Percentiles rank a stretch among this genome's conserved stretches.
phyloP scores from a whole-genome alignment of 2,113 vertebrate species.

The Megaceryle maxima region DNA sequence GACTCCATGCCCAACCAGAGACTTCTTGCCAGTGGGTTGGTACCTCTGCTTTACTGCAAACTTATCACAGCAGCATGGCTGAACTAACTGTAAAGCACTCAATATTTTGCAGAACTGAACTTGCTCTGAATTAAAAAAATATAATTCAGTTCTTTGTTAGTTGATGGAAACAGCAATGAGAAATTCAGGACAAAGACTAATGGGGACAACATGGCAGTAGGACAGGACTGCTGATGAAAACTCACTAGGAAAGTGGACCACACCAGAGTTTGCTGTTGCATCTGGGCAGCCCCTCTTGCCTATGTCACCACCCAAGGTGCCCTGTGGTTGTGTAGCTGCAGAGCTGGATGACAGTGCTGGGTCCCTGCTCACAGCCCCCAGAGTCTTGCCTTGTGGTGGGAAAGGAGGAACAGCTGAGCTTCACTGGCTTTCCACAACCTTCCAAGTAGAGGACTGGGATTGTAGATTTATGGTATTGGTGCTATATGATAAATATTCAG shows the following conservation, averaged over 20 bases:
- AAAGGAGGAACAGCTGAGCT: background rate
- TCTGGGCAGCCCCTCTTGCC: background rate
- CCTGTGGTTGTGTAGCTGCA: fast-evolving
- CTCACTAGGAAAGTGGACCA: background rate
- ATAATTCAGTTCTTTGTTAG: background rate
- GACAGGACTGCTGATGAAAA: background rate
- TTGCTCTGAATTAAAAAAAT: background rate
- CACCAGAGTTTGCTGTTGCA: fast-evolving
- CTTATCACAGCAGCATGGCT: background rate
- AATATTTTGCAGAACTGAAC: background rate
- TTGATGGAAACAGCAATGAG: background rate
- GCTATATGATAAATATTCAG: background rate
- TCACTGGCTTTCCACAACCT: background rate
- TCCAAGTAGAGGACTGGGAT: background rate
- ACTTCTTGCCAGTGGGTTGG: background rate
- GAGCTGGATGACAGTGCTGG: background rate
- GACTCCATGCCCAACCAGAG: background rate
- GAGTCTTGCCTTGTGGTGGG: fast-evolving
- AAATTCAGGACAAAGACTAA: background rate
- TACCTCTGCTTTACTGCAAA: background rate
- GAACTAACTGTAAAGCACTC: background rate
- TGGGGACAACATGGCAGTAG: fast-evolving
- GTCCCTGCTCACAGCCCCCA: background rate
- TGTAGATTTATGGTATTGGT: background rate
- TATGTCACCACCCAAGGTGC: fast-evolving